Percentiles rank a stretch among this genome's conserved stretches.
phyloP scores from a whole-genome alignment of 2,113 vertebrate genomes.

The Phalacrocorax brasilianus region DNA sequence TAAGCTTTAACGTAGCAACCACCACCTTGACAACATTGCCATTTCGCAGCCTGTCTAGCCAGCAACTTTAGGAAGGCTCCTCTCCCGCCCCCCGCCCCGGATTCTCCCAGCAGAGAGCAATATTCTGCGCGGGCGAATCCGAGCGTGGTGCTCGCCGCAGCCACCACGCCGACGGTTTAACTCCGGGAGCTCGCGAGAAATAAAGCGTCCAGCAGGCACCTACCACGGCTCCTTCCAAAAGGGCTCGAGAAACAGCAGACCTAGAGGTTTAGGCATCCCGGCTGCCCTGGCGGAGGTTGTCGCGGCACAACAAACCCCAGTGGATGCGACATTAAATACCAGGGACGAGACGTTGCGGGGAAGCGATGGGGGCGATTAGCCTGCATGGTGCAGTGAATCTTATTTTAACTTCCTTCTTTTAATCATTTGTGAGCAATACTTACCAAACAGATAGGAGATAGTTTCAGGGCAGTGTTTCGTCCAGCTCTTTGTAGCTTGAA shows the following conservation, averaged over 20 bases:
- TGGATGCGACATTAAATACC: not conserved
- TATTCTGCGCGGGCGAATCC: not conserved
- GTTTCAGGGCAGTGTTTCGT: not conserved
- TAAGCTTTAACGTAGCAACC: not conserved
- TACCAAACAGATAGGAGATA: not conserved
- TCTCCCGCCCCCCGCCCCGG: not conserved
- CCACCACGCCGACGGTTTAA: not conserved
- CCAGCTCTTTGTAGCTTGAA: slow-evolving; percentile 46
- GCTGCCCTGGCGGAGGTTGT: not conserved
- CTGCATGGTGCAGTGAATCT: not conserved
- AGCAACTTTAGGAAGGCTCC: not conserved
- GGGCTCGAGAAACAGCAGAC: not conserved
- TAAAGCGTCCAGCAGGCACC: not conserved
- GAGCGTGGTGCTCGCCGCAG: not conserved
- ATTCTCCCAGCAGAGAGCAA: not conserved
- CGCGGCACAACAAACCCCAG: not conserved
- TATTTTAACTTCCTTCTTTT: not conserved
- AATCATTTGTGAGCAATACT: not conserved
- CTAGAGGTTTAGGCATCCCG: not conserved
- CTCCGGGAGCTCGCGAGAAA: not conserved
- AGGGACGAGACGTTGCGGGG: not conserved
- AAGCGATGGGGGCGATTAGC: slow-evolving; percentile 23
- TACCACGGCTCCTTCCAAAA: not conserved
- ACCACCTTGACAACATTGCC: not conserved
- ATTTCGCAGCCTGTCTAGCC: not conserved